phyloP scores from a whole-genome alignment of 2,888 invertebrate species.

The Pterostichus madidus region DNA sequence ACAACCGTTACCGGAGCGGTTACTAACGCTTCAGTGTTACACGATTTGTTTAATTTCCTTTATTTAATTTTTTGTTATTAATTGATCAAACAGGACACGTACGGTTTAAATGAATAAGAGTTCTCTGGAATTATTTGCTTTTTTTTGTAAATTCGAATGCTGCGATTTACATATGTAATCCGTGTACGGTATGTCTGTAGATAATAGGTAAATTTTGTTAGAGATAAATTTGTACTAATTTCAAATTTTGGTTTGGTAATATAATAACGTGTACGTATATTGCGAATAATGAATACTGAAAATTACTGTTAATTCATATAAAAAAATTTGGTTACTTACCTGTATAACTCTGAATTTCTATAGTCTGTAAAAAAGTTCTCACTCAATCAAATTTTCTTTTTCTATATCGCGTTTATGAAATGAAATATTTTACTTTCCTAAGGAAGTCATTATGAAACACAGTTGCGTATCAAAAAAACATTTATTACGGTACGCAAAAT shows the following conservation, averaged over 20 bases:
- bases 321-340: no score
- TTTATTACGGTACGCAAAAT: no score
- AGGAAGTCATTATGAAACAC: no score
- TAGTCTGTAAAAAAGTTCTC: no score
- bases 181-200: not conserved
- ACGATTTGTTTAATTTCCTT: constrained; percentile 57
- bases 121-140: constrained; percentile 20
- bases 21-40: constrained; percentile 39
- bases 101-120: constrained; percentile 51
- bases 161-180: constrained; percentile 27
- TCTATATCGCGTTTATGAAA: no score
- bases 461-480: no score
- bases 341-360: no score
- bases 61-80: constrained; percentile 57
- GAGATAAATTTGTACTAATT: not conserved
- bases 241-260: constrained; percentile 6
- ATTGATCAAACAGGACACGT: constrained; percentile 60
- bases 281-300: not conserved
- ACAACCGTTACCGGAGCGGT: constrained; percentile 14
- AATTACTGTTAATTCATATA: no score
- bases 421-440: no score
- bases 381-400: no score
- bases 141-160: constrained; percentile 28
- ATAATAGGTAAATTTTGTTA: constrained; percentile 28
- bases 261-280: not conserved